Percentiles rank a stretch among this genome's conserved stretches.
Conservation (phyloP, 2,797 vertebrate species). For the Apogon talboti region DNA sequence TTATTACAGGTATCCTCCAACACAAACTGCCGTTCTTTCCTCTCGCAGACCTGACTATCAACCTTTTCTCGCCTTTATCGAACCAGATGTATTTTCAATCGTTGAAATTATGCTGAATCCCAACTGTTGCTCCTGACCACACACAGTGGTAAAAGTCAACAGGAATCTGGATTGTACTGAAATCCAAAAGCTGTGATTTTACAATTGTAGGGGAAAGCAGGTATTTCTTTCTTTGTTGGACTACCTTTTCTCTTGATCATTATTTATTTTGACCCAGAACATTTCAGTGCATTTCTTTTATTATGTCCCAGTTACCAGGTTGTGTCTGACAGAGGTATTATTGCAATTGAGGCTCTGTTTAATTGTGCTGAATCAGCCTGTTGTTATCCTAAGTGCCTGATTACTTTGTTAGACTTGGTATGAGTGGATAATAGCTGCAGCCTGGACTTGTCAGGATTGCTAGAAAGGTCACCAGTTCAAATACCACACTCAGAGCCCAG, state of each 20-base stretch:
- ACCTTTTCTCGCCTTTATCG: background rate
- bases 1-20: background rate
- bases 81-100: background rate
- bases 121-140: slow-evolving; percentile 48
- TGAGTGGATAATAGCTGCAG: slow-evolving; percentile 17
- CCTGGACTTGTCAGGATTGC: slow-evolving; percentile 26
- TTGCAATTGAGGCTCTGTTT: slow-evolving; percentile 19
- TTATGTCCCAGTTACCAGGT: slow-evolving; percentile 20
- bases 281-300: slow-evolving; percentile 10
- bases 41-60: background rate
- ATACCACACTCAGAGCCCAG: slow-evolving; percentile 22
- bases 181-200: background rate
- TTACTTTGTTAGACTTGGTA: slow-evolving; percentile 19
- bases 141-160: background rate
- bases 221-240: background rate
- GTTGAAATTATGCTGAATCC: slow-evolving; percentile 4
- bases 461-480: slow-evolving; percentile 34
- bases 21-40: background rate
- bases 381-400: slow-evolving; percentile 23
- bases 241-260: background rate
- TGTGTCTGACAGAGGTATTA: slow-evolving; percentile 5
- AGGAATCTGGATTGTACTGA: slow-evolving; percentile 6
- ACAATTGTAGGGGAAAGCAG: no score
- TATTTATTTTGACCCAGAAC: slow-evolving; percentile 24
- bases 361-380: slow-evolving; percentile 29